A percentile compares a stretch with the other conserved stretches of the same genome.
These are phyloP conservation scores for Gallinago solitaria DNA, from an alignment of 2,797 vertebrate species.

Conservation along the genomic window DNA sequence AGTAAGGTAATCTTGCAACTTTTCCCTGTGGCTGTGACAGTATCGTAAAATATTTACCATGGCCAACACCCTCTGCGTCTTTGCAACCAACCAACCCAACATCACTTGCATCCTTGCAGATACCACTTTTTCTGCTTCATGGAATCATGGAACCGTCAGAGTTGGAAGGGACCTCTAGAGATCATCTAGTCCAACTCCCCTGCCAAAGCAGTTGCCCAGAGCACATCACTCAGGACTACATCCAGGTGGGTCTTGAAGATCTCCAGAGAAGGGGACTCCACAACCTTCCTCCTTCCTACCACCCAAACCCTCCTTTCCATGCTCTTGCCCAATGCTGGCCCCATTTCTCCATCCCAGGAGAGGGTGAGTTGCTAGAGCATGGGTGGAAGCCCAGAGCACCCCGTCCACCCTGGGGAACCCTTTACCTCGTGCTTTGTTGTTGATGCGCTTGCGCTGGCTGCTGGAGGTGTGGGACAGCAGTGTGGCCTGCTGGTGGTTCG, in stretches of 20 bases:
- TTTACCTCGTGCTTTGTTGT: slow-evolving; percentile 93
- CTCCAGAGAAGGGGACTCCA: no score
- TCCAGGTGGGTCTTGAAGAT: no score
- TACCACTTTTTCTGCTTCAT: not conserved
- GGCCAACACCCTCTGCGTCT: not conserved
- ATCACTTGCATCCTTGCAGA: not conserved
- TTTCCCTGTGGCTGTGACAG: rapidly evolving
- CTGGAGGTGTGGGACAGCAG: slow-evolving; percentile 94
- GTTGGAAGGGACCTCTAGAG: no score
- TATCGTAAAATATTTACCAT: not conserved
- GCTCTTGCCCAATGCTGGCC: not conserved
- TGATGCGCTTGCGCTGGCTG: slow-evolving; percentile 94
- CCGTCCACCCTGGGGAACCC: not conserved
- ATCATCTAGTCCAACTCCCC: no score
- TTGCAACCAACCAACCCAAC: not conserved
- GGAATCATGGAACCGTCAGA: no score
- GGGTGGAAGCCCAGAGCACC: not conserved
- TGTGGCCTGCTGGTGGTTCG: slow-evolving; percentile 95
- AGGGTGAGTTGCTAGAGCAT: not conserved
- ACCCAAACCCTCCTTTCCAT: not conserved
- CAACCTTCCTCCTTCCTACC: not conserved
- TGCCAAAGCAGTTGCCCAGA: no score
- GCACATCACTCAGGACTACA: no score
- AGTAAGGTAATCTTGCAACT: not conserved
- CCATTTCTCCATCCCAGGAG: not conserved